Conservation (phyloP, 2,797 vertebrate species). For the Coreius guichenoti region DNA sequence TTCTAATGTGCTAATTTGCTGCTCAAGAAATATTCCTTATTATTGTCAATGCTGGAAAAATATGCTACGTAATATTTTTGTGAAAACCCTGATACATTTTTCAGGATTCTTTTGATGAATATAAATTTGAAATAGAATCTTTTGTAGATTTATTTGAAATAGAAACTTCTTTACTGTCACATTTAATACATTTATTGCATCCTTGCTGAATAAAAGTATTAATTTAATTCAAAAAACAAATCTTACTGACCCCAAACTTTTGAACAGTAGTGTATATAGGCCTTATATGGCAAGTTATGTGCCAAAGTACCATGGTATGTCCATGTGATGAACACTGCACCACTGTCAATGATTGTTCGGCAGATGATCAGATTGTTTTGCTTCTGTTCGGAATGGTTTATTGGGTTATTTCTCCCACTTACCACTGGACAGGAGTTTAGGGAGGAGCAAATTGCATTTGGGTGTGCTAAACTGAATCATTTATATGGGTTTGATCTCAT, state of each 20-base stretch:
- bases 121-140: neutral
- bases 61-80: too few relatives aligned
- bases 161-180: neutral
- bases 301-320: neutral
- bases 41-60: too few relatives aligned
- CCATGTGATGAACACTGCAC: neutral
- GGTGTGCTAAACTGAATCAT: constrained; percentile 52
- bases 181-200: neutral
- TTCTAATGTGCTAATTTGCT: too few relatives aligned
- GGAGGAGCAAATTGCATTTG: constrained; percentile 53
- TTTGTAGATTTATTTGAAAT: neutral
- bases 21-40: too few relatives aligned
- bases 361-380: constrained; percentile 8
- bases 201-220: neutral
- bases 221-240: neutral
- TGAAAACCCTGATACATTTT: neutral
- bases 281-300: neutral
- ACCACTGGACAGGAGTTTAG: constrained; percentile 46
- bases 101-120: neutral
- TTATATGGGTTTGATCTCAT: constrained; percentile 55
- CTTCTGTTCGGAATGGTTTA: constrained; percentile 8
- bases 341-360: neutral
- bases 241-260: neutral
- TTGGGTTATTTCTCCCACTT: constrained; percentile 39
- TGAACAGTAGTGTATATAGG: neutral